Conservation (phyloP, 2,888 invertebrate genomes). For the Folsomia manolachei region DNA sequence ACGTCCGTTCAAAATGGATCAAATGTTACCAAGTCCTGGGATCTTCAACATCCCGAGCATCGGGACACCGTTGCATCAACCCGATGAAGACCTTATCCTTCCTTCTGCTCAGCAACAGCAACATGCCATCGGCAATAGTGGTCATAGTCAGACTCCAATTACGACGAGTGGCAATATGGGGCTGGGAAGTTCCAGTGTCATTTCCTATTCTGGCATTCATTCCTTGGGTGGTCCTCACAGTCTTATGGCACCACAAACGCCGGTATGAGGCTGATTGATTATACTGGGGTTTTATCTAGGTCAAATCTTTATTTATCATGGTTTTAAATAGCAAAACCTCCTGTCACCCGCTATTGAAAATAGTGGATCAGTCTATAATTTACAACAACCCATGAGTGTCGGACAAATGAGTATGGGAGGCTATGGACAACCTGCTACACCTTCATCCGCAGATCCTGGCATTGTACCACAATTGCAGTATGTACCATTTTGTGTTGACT, state of each 20-base stretch:
- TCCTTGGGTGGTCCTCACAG: conserved; percentile 71
- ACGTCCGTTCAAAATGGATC: conserved; percentile 45
- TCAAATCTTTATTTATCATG: not conserved
- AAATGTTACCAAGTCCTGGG: conserved; percentile 75
- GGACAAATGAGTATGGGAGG: conserved; percentile 60
- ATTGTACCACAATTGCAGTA: conserved; percentile 90
- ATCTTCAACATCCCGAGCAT: conserved; percentile 80
- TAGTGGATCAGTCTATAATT: conserved; percentile 61
- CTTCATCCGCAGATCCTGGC: conserved; percentile 84
- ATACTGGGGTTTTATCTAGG: not conserved
- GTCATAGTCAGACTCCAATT: conserved; percentile 45
- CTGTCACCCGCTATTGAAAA: conserved; percentile 67
- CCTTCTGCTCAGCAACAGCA: conserved; percentile 79
- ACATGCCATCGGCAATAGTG: conserved; percentile 59
- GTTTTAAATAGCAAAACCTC: conserved; percentile 68
- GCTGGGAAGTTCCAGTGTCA: conserved; percentile 23
- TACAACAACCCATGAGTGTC: conserved; percentile 61
- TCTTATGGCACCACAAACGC: conserved; percentile 86
- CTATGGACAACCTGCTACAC: conserved; percentile 54
- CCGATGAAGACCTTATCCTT: conserved; percentile 84
- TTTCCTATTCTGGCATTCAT: conserved; percentile 25
- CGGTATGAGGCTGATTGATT: conserved; percentile 58
- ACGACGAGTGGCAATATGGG: conserved; percentile 18
- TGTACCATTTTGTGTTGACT: conserved; percentile 48
- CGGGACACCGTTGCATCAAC: conserved; percentile 84